phyloP scores from a whole-genome alignment of 2,888 invertebrate species.

The Opisthograptis luteolata region DNA sequence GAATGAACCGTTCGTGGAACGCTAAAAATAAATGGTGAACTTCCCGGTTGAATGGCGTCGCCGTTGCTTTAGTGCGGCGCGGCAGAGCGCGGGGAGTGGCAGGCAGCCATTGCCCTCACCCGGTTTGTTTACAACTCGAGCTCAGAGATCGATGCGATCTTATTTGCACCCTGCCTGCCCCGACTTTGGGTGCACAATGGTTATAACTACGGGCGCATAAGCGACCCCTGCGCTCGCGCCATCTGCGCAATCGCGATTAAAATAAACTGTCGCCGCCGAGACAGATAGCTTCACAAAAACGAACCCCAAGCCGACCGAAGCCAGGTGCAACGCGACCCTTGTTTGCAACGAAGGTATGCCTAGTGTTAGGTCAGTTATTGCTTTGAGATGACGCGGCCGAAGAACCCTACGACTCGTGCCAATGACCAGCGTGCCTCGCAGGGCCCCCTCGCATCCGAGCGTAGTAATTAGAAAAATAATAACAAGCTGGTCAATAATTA shows the following conservation, averaged over 20 bases:
- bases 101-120: constrained; percentile 81
- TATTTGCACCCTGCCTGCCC: constrained; percentile 64
- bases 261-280: constrained; percentile 74
- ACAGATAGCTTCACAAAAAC: constrained; percentile 71
- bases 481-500: too few relatives aligned
- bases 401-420: constrained; percentile 46
- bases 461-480: too few relatives aligned
- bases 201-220: constrained; percentile 33
- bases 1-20: constrained; percentile 64
- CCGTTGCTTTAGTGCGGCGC: constrained; percentile 41
- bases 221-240: constrained; percentile 73
- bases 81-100: constrained; percentile 73
- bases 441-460: constrained; percentile 48
- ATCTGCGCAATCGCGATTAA: constrained; percentile 78
- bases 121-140: constrained; percentile 81
- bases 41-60: constrained; percentile 84
- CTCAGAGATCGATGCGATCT: constrained; percentile 48
- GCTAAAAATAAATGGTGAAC: constrained; percentile 82
- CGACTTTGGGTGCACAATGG: constrained; percentile 65
- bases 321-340: constrained; percentile 74
- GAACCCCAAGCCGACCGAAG: constrained; percentile 50
- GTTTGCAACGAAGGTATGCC: constrained; percentile 57
- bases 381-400: constrained; percentile 45
- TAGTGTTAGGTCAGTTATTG: constrained; percentile 77
- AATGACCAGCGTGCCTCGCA: constrained; percentile 62